Evolutionary conservation across 2,797 vertebrate genomes (phyloP), one percentile per base, ranked within the genome.

Genomic region (Microcaecilia unicolor): DNA sequence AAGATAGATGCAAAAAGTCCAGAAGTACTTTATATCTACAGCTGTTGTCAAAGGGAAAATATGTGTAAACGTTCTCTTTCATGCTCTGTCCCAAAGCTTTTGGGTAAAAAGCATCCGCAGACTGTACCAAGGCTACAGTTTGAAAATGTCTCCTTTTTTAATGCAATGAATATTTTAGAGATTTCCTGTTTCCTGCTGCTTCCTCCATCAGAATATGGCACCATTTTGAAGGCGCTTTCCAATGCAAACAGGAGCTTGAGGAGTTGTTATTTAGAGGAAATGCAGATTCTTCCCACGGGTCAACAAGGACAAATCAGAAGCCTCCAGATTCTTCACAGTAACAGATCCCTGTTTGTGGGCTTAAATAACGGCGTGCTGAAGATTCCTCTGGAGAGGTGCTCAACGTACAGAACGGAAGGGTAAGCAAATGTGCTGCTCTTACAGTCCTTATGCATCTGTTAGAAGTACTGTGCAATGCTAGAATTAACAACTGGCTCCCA

Each of bases 191-290:
- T 27, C 24, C 17, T 46, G 3, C 4, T 18, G 4, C 14, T 32
- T 6, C 8, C 23, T 11, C 30, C 25, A 3, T 44, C 76, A 99
- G 94, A 98, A 38, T 89, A 91, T 2, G 94, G 94, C 61, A 97
- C 91, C 59, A 93, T 98, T 76, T 60, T 97, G 52, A 98, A 98
- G 74, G 92, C 91, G 1, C 74, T 98, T 72, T 92, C 94, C 48
- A 91, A 90, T 1, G 75, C 86, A 35, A 92, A 89, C 64, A 93
- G 90, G 67, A 92, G 80, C 62, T 80, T 97, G n/a, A 87, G 84
- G 15, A 92, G 91, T 19, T 99, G 95, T 65, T 98, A 97, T 78
- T 78, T 98, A 70, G 95, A 99, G 58, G 95, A 99, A 76, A 91
- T 99, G 83, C 89, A 94, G 55, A 90, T 97, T 51, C 81, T 91